Conservation (phyloP, 2,797 vertebrate genomes). For the Mus caroli region DNA sequence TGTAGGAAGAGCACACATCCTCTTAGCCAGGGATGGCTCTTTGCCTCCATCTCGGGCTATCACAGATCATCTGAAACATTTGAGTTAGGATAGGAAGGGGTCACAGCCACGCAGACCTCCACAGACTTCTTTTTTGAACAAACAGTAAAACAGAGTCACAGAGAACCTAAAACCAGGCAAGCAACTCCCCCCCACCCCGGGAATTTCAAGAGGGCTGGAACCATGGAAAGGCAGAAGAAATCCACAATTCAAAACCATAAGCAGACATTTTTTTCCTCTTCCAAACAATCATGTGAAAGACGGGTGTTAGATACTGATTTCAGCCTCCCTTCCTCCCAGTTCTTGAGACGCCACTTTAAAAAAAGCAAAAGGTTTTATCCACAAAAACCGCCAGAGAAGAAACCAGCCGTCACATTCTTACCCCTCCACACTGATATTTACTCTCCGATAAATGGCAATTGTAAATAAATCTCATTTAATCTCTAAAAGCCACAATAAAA, state of each 20-base stretch:
- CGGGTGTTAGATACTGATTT: constrained; percentile 24
- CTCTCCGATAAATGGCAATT: constrained; percentile 84
- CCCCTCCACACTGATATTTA: constrained; percentile 81
- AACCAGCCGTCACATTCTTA: constrained; percentile 72
- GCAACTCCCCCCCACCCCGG: constrained; percentile 68
- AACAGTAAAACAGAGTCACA: constrained; percentile 78
- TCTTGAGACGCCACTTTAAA: constrained; percentile 81
- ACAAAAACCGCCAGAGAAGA: constrained; percentile 84
- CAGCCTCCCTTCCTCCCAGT: constrained; percentile 15
- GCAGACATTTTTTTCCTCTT: constrained; percentile 22
- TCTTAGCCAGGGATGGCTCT: background rate
- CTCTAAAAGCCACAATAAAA: constrained; percentile 81
- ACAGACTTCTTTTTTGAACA: constrained; percentile 62
- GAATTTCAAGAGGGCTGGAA: constrained; percentile 74
- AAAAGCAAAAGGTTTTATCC: constrained; percentile 84
- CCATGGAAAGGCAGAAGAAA: constrained; percentile 56
- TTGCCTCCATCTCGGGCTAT: constrained; percentile 65
- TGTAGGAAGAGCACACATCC: constrained; percentile 69
- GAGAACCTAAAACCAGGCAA: constrained; percentile 68
- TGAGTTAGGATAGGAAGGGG: constrained; percentile 50
- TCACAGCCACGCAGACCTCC: constrained; percentile 66
- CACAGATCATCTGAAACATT: constrained; percentile 78
- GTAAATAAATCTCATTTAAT: constrained; percentile 86
- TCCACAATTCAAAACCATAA: constrained; percentile 39
- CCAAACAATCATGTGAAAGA: constrained; percentile 26